A percentile compares a stretch with the other conserved stretches of the same genome.
Conservation (phyloP, 2,888 invertebrate species). For the Dysmachus trigonus region DNA sequence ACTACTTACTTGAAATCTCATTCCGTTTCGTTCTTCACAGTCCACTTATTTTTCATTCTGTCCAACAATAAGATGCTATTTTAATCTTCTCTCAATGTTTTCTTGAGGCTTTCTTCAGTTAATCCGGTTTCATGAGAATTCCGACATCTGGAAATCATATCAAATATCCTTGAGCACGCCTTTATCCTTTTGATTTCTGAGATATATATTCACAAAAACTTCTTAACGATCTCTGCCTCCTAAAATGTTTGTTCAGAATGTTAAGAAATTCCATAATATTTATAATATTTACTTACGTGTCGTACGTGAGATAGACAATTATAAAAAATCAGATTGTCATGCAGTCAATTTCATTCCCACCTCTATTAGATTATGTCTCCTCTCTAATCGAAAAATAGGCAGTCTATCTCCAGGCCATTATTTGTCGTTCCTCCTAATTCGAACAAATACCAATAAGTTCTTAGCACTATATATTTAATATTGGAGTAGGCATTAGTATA, state of each 20-base stretch:
- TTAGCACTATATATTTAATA: neutral
- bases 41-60: neutral
- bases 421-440: neutral
- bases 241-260: neutral
- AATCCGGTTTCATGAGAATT: neutral
- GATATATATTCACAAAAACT: no score
- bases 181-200: neutral
- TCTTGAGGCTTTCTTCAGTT: neutral
- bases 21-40: neutral
- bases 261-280: neutral
- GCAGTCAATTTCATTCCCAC: neutral
- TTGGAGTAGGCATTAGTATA: neutral
- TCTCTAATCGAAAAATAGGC: neutral
- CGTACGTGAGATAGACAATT: neutral
- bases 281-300: neutral
- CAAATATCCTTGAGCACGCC: neutral
- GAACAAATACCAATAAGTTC: neutral
- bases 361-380: neutral
- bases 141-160: neutral
- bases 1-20: neutral
- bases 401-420: neutral
- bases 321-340: neutral
- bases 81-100: no score
- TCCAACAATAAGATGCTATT: neutral
- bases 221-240: neutral